Evolutionary conservation across 2,888 invertebrate genomes (phyloP), one percentile per base, ranked within the genome.

Genomic region (Suillia variegata): DNA sequence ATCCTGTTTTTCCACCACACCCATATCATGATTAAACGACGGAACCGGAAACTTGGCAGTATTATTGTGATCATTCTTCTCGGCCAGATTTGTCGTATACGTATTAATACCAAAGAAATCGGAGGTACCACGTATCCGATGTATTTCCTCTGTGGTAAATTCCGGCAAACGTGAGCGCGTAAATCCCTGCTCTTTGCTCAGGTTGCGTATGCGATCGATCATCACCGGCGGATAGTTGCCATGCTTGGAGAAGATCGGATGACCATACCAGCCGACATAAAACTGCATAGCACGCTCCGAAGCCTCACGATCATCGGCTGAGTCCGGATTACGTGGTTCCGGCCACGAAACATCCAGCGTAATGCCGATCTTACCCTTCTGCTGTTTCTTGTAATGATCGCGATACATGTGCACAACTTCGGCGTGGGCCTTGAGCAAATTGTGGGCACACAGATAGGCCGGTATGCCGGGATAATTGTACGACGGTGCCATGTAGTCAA

Each of bases 41-140:
- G 88, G 87, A 38, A 82, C 70, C 5, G 73, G 76, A 13, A 83
- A 82, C 1, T 76, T 69, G 2, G 69, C 79, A 0, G 76, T 74
- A 61, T 82, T 82, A 51, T 81, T 82, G 56, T 80, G 82, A 55
- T 80, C 81, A 68, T 82, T 82, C 8, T 76, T 70, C 0, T 70
- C 70, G 0, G 79, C 78, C 69, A 87, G 67, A 63, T 82, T 83
- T 0, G 87, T 84, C 0, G 89, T 88, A 74, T 93, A 93, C 60
- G 89, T 86, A 74, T 93, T 92, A 17, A 92, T 75, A 0, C 91
- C 92, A 54, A 92, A 83, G 79, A 89, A 91, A 74, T 94, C 92
- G 1, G 85, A 84, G 0, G 90, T 87, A 5, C 86, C 87, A 33
- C 78, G 81, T 20, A 92, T 85, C 56, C 83, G 81, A 10, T 80